phyloP scores from a whole-genome alignment of 2,113 vertebrate genomes.

The Dissostichus mawsoni region DNA sequence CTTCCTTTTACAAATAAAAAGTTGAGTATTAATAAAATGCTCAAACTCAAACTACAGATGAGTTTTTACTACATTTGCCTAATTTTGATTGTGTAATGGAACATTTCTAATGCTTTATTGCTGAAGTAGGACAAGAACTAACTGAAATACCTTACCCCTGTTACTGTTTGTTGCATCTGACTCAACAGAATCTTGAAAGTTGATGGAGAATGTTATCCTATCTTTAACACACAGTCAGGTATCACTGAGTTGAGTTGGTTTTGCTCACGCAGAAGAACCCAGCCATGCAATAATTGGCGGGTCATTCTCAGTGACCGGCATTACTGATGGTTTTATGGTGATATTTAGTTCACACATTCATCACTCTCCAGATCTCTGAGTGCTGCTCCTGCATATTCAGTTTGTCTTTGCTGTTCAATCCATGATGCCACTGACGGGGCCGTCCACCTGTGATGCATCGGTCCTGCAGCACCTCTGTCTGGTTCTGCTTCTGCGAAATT shows the following conservation, averaged over 20 bases:
- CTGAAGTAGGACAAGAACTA: neutral
- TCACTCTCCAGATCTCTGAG: constrained; percentile 47
- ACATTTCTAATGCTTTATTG: neutral
- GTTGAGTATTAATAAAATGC: no score
- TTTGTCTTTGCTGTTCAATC: constrained; percentile 52
- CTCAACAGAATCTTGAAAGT: neutral
- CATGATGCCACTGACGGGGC: constrained; percentile 25
- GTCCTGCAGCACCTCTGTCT: constrained; percentile 38
- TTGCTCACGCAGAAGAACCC: constrained; percentile 13
- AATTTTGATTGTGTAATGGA: neutral
- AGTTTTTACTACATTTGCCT: no score
- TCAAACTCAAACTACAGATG: no score
- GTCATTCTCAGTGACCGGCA: constrained; percentile 30
- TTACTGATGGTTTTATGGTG: constrained; percentile 57
- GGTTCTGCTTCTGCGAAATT: constrained; percentile 37
- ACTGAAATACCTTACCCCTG: neutral
- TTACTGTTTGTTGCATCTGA: neutral
- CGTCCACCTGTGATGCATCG: constrained; percentile 51
- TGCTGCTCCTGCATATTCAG: constrained; percentile 47
- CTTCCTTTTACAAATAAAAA: no score
- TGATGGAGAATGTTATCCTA: neutral
- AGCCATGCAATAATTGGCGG: constrained; percentile 8
- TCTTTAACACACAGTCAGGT: neutral
- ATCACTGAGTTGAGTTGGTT: constrained; percentile 4
- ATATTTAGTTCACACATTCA: constrained; percentile 59